phyloP scores from a whole-genome alignment of 2,113 vertebrate genomes.

The Lagopus muta region DNA sequence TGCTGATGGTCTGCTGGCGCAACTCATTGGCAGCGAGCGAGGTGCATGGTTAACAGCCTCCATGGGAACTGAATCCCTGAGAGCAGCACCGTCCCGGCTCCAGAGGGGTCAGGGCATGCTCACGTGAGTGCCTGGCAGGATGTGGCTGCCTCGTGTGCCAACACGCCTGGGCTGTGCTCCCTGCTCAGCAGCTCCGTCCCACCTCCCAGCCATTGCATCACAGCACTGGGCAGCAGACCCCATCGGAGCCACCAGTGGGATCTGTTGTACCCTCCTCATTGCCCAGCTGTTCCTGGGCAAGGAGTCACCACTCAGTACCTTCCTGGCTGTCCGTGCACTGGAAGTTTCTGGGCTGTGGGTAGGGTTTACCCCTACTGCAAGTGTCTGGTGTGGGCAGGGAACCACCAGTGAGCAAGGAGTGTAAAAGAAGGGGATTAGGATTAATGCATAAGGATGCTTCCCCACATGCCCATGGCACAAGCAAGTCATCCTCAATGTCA shows the following conservation, averaged over 20 bases:
- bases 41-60: background rate
- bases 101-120: background rate
- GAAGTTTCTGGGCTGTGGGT: background rate
- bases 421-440: background rate
- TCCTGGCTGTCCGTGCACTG: background rate
- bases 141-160: background rate
- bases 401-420: background rate
- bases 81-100: background rate
- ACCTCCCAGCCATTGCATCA: background rate
- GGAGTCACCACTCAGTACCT: background rate
- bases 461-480: background rate
- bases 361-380: background rate
- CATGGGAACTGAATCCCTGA: background rate
- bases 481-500: background rate
- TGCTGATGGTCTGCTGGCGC: background rate
- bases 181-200: background rate
- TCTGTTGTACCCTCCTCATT: background rate
- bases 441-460: background rate
- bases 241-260: background rate
- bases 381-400: background rate
- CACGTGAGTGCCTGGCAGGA: fast-evolving
- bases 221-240: background rate
- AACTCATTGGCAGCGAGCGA: background rate
- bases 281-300: background rate
- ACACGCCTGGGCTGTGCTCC: background rate